Evolutionary conservation across 2,113 vertebrate genomes (phyloP), one percentile per base, ranked within the genome.

Genomic region (Myanophis thanlyinensis): DNA sequence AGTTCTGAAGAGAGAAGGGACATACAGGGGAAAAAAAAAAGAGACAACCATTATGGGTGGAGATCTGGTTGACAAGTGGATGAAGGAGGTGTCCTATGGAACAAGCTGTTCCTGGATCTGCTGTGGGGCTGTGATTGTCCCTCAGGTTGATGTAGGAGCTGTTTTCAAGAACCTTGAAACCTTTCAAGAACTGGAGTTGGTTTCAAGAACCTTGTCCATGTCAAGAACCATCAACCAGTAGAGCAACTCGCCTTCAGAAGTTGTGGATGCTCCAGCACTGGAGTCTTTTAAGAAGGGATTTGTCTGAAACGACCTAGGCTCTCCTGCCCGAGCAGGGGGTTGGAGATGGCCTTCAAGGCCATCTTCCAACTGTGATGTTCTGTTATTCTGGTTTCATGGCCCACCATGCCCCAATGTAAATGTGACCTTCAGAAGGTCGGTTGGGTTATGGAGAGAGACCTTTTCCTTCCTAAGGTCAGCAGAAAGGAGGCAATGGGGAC

Each of bases 1-100:
- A 96, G 95, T 93, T 98, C 97, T 97, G 92, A 95, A 94, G 96
- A 93, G 92, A 97, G 73, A 92, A 96, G 97, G 96, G 96, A 97
- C 94, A 96, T 10, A 80, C 88, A 96, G 94, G 73, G 93, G 93
- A 88, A 48, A 95, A 49, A 49, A 95, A 4, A 95, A 49, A 96
- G 4, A 87, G 48, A 87, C 15, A 88, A 84, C 93, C 1, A 0
- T 96, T 88, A 93, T 87, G 91, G 0, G 0, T 0, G 49, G 89
- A 59, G 88, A 3, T 27, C 1, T 0, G 15, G 13, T 48, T 87
- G 15, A 27, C 10, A 3, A 52, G 56, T n/a, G 4, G 0, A 0
- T 12, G 0, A 13, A 5, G 22, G 22, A 25, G 18, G 46, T 0
- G 52, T 73, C 22, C 6, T 12, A 27, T 18, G 2, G 3, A 5